Percentiles rank a stretch among this genome's conserved stretches.
These are phyloP conservation scores for Troides helena DNA, from an alignment of 2,888 invertebrate species.

Conservation along the genomic window DNA sequence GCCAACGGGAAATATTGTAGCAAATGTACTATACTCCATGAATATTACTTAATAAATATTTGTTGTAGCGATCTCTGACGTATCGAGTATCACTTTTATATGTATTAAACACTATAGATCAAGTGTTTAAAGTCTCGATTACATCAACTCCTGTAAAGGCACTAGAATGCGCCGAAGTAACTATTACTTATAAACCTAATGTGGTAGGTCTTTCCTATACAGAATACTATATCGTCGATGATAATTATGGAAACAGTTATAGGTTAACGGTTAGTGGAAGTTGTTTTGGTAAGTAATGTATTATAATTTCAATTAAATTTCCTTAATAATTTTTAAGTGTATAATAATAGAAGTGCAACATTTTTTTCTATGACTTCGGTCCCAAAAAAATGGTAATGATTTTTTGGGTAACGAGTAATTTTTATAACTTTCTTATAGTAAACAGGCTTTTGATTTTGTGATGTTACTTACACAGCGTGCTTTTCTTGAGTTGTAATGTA, in stretches of 20 bases:
- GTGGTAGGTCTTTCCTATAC: conserved; percentile 63
- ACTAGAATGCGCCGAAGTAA: conserved; percentile 49
- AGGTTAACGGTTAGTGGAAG: conserved; percentile 62
- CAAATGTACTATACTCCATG: background rate
- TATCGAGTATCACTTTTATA: conserved; percentile 64
- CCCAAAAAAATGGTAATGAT: background rate
- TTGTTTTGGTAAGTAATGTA: conserved; percentile 55
- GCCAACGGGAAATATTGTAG: background rate
- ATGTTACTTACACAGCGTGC: no score
- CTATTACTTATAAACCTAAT: conserved; percentile 57
- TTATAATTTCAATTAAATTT: background rate
- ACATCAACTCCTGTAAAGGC: conserved; percentile 53
- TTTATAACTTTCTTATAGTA: no score
- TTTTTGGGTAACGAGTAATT: no score
- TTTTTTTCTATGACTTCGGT: background rate
- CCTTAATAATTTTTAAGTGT: background rate
- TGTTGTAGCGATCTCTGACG: conserved; percentile 51
- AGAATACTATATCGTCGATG: conserved; percentile 67
- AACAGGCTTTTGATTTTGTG: no score
- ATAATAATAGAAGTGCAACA: background rate
- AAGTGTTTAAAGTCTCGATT: conserved; percentile 59
- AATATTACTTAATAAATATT: conserved; percentile 1
- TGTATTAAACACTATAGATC: conserved; percentile 62
- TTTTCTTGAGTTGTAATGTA: no score
- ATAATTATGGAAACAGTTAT: conserved; percentile 55